Percentiles rank a stretch among this genome's conserved stretches.
phyloP scores from a whole-genome alignment of 2,113 vertebrate species.

The Trematocara stigmaticum region DNA sequence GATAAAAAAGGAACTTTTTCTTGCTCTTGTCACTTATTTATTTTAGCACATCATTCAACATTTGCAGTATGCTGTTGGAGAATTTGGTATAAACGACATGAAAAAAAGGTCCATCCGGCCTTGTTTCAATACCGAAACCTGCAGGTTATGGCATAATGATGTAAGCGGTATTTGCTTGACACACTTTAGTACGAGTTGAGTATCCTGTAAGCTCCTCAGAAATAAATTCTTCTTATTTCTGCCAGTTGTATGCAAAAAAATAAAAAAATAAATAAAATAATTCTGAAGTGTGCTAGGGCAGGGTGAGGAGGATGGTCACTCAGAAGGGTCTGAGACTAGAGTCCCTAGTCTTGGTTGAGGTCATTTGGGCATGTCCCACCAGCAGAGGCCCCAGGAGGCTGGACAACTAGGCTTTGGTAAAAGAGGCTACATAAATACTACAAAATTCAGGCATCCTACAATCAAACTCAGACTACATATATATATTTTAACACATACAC shows the following conservation, averaged over 20 bases:
- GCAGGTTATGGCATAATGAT: background rate
- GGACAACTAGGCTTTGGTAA: background rate
- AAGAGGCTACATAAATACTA: background rate
- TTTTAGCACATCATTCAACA: background rate
- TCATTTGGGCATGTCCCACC: background rate
- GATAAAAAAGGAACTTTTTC: background rate
- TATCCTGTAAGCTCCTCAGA: background rate
- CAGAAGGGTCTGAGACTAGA: background rate
- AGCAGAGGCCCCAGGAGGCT: background rate
- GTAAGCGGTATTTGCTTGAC: background rate
- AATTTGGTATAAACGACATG: background rate
- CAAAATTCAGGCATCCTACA: background rate
- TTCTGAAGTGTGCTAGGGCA: background rate
- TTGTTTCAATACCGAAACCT: background rate
- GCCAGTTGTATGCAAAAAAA: background rate
- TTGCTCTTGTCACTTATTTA: background rate
- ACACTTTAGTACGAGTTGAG: background rate
- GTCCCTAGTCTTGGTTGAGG: background rate
- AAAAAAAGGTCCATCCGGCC: background rate
- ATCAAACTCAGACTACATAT: background rate
- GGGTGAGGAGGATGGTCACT: background rate
- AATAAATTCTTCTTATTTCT: background rate
- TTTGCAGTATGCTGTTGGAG: background rate
- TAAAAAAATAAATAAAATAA: background rate
- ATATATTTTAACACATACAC: background rate